phyloP scores from a whole-genome alignment of 2,797 vertebrate genomes.

The Lagocephalus sceleratus region DNA sequence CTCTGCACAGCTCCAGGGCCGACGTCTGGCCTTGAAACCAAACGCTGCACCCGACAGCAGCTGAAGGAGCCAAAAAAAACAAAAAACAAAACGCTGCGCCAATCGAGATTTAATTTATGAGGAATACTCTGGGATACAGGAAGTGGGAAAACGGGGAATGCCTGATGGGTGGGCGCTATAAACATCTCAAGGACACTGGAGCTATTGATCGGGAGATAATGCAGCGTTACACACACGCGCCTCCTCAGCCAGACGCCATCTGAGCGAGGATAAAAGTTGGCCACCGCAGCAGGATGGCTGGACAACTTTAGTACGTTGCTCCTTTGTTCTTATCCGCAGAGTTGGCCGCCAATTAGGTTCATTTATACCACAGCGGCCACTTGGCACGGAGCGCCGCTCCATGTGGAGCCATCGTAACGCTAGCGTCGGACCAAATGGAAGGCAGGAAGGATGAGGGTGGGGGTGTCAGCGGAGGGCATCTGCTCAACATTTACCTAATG shows the following conservation, averaged over 20 bases:
- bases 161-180: constrained; percentile 61
- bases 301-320: constrained; percentile 8
- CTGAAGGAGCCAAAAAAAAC: no score
- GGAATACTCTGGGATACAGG: no score
- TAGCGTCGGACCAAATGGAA: constrained; percentile 77
- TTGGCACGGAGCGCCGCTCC: constrained; percentile 65
- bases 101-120: no score
- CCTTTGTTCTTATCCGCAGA: constrained; percentile 51
- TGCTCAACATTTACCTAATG: constrained; percentile 78
- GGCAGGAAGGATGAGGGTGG: constrained; percentile 40
- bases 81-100: no score
- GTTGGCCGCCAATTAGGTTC: constrained; percentile 64
- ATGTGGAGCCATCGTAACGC: constrained; percentile 70
- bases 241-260: constrained; percentile 11
- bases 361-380: constrained; percentile 62
- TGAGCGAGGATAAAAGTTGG: constrained; percentile 16
- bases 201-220: constrained; percentile 79
- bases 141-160: constrained; percentile 48
- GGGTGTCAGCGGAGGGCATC: constrained; percentile 64
- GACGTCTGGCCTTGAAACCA: no score
- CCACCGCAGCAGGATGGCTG: constrained; percentile 11
- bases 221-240: constrained; percentile 39
- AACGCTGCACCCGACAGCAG: no score
- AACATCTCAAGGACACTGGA: constrained; percentile 52
- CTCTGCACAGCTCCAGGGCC: neutral